A percentile compares a stretch with the other conserved stretches of the same genome.
phyloP scores from a whole-genome alignment of 2,888 invertebrate species.

The Xestoiulus laeticollis region DNA sequence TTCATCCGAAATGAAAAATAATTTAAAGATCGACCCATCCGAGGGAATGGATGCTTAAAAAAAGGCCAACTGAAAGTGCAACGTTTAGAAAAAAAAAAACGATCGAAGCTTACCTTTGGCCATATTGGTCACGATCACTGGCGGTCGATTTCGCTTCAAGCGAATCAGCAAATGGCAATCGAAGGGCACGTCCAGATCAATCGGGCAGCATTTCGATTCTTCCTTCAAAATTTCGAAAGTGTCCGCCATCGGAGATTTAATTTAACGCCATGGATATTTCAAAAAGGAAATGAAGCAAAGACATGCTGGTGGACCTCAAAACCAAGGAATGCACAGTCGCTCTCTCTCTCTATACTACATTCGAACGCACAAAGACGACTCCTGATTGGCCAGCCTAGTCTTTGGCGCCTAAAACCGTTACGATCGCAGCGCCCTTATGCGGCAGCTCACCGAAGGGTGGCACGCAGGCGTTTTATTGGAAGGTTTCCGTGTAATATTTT shows the following conservation, averaged over 20 bases:
- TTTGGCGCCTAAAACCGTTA: conserved; percentile 7
- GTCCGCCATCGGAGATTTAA: not conserved
- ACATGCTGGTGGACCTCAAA: conserved; percentile 6
- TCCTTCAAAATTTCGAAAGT: not conserved
- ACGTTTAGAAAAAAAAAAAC: not conserved
- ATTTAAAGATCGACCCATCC: not conserved
- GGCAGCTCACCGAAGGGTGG: not conserved
- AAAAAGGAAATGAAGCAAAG: not conserved
- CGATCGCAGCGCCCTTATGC: not conserved
- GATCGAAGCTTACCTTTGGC: not conserved
- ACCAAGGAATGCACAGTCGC: conserved; percentile 26
- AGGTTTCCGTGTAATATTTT: not conserved
- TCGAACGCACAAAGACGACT: not conserved
- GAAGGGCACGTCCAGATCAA: not conserved
- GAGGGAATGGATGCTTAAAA: not conserved
- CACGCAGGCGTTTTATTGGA: not conserved
- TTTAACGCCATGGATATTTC: not conserved
- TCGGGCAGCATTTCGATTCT: not conserved
- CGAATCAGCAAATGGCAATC: not conserved
- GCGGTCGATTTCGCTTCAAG: not conserved
- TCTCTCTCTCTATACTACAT: not conserved
- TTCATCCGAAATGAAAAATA: not conserved
- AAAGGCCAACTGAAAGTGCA: not conserved
- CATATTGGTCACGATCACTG: conserved; percentile 24
- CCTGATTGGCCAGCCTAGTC: not conserved